Evolutionary conservation across 2,113 vertebrate species (phyloP), one percentile per base, ranked within the genome.

Genomic region (Nibea coibor): DNA sequence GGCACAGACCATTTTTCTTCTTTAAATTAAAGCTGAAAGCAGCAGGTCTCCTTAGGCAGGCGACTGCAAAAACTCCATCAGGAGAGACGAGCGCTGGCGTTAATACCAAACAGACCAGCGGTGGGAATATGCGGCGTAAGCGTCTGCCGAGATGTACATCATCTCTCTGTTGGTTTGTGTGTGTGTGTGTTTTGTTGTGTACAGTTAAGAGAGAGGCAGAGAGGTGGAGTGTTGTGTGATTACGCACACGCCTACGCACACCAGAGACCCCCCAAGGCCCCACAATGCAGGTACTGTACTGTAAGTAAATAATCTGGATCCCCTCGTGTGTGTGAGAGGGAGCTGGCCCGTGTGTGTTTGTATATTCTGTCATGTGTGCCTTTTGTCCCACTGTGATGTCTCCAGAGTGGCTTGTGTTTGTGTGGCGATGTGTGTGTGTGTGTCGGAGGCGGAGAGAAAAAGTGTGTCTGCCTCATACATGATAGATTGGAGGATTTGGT

Each of bases 231-330:
- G 84, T 10, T 19, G 26, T 17, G 42, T 48, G 75, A 73, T 88
- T 91, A 88, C 77, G 83, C 80, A 90, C 75, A 80, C 81, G 51
- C 47, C 79, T 82, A 92, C 85, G 83, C 87, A 92, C 89, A 59
- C 15, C 10, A 9, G 85, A 78, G 88, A 83, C 84, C 78, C 85
- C 76, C 71, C 2, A 10, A 77, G 78, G 87, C 81, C 61, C 57
- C 0, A 10, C 74, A 10, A 51, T 10, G 83, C 83, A 88, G 80
- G 82, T 87, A 87, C 69, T 58, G 81, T 77, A 71, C 87, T 85
- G 80, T 90, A 84, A 90, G 89, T 91, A 91, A 92, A 91, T 92
- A 88, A 86, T 72, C 59, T 45, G 48, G 59, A 71, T 88, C 72
- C 88, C 88, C 76, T 28, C 26, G 81, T 73, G 85, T 71, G 80